Evolutionary conservation across 92 coral and sea anemone species (phyloP), one percentile per base, ranked within the genome.

Genomic region (Virgularia gustaviana): DNA sequence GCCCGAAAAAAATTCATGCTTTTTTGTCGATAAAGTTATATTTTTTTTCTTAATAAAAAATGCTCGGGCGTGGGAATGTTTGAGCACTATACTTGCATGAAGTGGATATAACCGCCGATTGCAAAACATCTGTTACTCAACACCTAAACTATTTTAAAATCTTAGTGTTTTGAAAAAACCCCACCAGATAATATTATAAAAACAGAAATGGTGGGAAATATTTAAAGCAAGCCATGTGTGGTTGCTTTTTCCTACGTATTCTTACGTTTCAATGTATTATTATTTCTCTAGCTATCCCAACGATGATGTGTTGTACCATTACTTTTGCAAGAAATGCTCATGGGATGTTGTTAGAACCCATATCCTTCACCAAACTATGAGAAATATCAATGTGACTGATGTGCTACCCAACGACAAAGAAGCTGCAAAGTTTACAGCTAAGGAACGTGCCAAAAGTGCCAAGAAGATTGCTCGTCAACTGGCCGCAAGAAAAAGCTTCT

Each of bases 361-460:
- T 29, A 61, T 68, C 22, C 54, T 68, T 53, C 75, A 49, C 9
- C 61, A 49, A 49, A 31, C 75, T 24, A 68, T 68, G 60, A 47
- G 16, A 49, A 68, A 32, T 43, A 68, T 49, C 47, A 68, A 49
- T 51, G 44, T 49, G 43, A 68, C 60, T 68, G 43, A 49, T 33
- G 16, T 49, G 6, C n/a, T n/a, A n/a, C 29, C 34, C 37, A 28
- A 61, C 29, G 57, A 66, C n/a, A 42, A 68, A n/a, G 75, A 68
- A 31, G 60, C 60, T 24, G 47, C 75, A 16, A 51, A 51, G 51
- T 65, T 41, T 28, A 68, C 61, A 29, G 75, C 61, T 0, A 68
- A 68, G 51, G 44, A 68, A 51, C 59, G 75, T 33, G 60, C 61
- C 8, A 68, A 47, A 34, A 68, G 75, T 49, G 75, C 75, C 20